Evolutionary conservation across 2,797 vertebrate species (phyloP), one percentile per base, ranked within the genome.

Genomic region (Cottoperca gobio): DNA sequence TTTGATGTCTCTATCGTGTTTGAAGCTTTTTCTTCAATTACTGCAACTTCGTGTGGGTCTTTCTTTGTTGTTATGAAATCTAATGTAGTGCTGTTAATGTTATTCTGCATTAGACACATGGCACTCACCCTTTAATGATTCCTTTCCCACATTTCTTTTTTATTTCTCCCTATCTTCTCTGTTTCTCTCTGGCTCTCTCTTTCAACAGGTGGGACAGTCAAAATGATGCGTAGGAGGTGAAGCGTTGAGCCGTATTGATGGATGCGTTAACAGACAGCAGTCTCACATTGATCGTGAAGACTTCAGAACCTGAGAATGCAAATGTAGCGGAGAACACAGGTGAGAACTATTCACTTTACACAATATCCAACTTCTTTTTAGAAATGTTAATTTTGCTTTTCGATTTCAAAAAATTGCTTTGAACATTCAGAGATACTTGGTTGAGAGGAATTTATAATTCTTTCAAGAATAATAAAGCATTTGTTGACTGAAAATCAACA

Each of bases 191-290:
- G 45, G 55, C 69, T 91, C 46, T 81, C 49, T 72, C 43, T 89
- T 75, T 85, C 83, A 93, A 86, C 94, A 98, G 97, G 95, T 96
- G 95, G 95, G 86, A 93, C 92, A 90, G 93, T 93, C 93, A 90
- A 94, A 95, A 94, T 93, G 95, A 95, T 95, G 94, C 93, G 95
- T 96, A 95, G 95, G 95, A 95, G 95, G 94, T 96, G 92, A 94
- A 94, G 90, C 94, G 87, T 89, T 92, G 93, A 92, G 91, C 93
- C 95, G 93, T 95, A 96, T 96, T 97, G 96, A 99, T 99, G 97
- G 97, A 98, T 94, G 96, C 96, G 94, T 95, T 97, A 96, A 95
- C 96, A 95, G 96, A 97, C 91, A 95, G 95, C 94, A 90, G 95
- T 95, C 95, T 96, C 96, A 95, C 96, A 94, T 93, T 95, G 92